Evolutionary conservation across 2,113 vertebrate species (phyloP).

Genomic region (Ardeotis arabs): DNA sequence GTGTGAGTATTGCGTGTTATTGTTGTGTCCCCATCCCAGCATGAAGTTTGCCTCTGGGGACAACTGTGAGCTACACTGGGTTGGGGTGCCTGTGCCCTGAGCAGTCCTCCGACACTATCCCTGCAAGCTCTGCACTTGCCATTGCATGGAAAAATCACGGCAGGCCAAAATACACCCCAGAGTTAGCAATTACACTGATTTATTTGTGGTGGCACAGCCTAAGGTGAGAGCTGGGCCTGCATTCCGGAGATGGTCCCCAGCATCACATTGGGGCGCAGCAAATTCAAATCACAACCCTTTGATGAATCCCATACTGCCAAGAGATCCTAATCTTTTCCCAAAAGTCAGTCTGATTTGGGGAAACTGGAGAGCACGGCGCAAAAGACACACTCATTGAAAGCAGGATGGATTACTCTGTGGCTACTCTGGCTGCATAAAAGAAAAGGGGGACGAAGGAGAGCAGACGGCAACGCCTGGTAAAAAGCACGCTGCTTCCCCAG

Average conservation of each 20-base stretch:
- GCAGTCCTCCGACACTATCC: not conserved
- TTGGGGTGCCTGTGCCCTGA: not conserved
- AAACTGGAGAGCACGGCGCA: fast-evolving
- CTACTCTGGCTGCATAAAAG: not conserved
- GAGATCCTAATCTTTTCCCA: not conserved
- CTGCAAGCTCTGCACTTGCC: not conserved
- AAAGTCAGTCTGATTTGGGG: not conserved
- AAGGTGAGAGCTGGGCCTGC: not conserved
- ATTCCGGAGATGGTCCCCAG: not conserved
- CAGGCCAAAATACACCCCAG: not conserved
- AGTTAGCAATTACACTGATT: not conserved
- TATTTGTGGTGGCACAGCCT: not conserved
- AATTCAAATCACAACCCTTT: not conserved
- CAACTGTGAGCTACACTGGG: fast-evolving
- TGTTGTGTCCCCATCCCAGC: not conserved
- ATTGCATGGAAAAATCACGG: not conserved
- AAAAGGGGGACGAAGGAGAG: not conserved
- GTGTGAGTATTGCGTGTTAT: not conserved
- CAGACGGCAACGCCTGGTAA: constrained; percentile 63
- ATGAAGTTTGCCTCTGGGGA: not conserved
- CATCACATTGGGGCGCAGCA: not conserved
- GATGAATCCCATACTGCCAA: not conserved
- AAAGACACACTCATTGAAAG: not conserved
- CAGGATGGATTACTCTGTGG: not conserved
- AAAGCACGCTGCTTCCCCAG: constrained; percentile 72